These are phyloP conservation scores for Hyperoplus lanceolatus DNA, from an alignment of 2,797 vertebrate species.

Conservation along the genomic window DNA sequence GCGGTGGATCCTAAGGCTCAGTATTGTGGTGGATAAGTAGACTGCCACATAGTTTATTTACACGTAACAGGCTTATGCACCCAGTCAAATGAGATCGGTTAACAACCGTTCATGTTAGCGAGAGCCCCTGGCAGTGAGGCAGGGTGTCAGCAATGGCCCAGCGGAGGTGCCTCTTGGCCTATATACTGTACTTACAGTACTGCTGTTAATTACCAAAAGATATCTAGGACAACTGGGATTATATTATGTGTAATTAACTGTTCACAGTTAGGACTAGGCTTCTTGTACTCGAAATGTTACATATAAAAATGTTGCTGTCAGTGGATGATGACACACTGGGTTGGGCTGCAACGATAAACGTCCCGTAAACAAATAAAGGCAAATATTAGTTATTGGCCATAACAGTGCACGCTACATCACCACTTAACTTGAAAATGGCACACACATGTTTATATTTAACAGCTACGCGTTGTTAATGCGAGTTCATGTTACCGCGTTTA, in stretches of 20 bases:
- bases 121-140: conserved; percentile 38
- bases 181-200: conserved; percentile 28
- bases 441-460: not conserved
- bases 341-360: conserved; percentile 69
- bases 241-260: no score
- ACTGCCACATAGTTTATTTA: not conserved
- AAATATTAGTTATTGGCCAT: conserved; percentile 28
- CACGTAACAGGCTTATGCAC: not conserved
- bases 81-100: not conserved
- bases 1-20: not conserved
- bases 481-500: conserved; percentile 57
- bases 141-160: conserved; percentile 62
- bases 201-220: not conserved
- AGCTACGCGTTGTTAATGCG: not conserved
- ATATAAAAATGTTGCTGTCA: conserved; percentile 51
- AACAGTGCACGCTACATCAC: not conserved
- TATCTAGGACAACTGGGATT: not conserved
- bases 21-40: not conserved
- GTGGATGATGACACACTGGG: conserved; percentile 71
- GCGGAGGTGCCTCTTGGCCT: conserved; percentile 62
- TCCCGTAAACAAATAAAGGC: conserved; percentile 64
- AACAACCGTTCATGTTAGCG: conserved; percentile 29
- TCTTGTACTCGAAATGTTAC: conserved; percentile 1
- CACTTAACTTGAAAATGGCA: not conserved
- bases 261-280: not conserved